A percentile compares a stretch with the other conserved stretches of the same genome.
These are phyloP conservation scores for Pissodes strobi DNA, from an alignment of 1,140 invertebrate genomes.

Conservation along the genomic window DNA sequence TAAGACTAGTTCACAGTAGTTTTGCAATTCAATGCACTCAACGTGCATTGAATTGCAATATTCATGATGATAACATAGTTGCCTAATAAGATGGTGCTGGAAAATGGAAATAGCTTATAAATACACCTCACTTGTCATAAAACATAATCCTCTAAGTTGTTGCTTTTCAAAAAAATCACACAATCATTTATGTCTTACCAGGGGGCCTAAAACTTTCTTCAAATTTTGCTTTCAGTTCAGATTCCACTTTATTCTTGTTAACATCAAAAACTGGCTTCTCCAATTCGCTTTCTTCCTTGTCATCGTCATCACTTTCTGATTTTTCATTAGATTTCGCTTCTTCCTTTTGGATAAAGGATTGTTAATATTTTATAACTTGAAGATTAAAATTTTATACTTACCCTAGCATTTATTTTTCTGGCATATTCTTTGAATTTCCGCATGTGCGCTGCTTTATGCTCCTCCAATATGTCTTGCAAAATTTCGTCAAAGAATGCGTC, in stretches of 20 bases:
- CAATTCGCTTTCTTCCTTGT: neutral
- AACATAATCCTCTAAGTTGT: too few relatives aligned
- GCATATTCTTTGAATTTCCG: neutral
- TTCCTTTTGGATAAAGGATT: neutral
- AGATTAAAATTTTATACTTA: neutral
- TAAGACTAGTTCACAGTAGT: too few relatives aligned
- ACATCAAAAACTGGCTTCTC: neutral
- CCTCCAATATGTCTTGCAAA: neutral
- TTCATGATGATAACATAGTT: too few relatives aligned
- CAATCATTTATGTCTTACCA: too few relatives aligned
- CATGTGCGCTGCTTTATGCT: neutral
- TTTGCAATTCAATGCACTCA: too few relatives aligned
- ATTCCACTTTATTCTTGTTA: neutral
- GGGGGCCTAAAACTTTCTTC: slow-evolving; percentile 2
- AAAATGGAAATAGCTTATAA: too few relatives aligned
- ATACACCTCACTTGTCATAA: too few relatives aligned
- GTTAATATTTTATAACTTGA: too few relatives aligned
- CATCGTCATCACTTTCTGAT: neutral
- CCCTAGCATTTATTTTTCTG: neutral
- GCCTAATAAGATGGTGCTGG: too few relatives aligned
- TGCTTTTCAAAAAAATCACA: too few relatives aligned
- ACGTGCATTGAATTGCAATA: too few relatives aligned
- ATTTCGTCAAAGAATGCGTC: neutral
- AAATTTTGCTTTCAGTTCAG: neutral
- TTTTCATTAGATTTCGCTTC: neutral